phyloP scores from a whole-genome alignment of 2,888 invertebrate species.

The Therioaphis trifolii region DNA sequence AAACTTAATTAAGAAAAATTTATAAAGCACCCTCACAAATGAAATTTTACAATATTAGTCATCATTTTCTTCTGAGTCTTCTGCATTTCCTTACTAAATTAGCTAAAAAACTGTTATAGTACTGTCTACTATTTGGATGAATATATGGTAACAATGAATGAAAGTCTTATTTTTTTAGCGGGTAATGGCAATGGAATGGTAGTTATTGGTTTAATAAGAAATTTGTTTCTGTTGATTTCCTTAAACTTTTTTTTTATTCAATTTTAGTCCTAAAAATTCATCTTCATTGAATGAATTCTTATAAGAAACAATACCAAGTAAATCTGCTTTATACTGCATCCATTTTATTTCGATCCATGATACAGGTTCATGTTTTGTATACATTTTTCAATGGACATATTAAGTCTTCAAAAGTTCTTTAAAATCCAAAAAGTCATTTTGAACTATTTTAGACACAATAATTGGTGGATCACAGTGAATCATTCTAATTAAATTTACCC shows the following conservation, averaged over 20 bases:
- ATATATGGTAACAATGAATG: constrained; percentile 12
- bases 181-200: constrained; percentile 23
- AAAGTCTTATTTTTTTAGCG: neutral
- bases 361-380: constrained; percentile 23
- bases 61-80: neutral
- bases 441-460: constrained; percentile 15
- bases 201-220: constrained; percentile 15
- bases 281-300: constrained; percentile 21
- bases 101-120: neutral
- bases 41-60: constrained; percentile 6
- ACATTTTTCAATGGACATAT: constrained; percentile 13
- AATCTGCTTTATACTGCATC: constrained; percentile 15
- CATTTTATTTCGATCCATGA: constrained; percentile 44
- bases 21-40: too few species aligned
- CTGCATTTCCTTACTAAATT: constrained; percentile 31
- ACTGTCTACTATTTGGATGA: constrained; percentile 9
- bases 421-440: constrained; percentile 18
- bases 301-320: constrained; percentile 7
- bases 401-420: constrained; percentile 5
- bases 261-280: neutral
- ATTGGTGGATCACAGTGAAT: neutral
- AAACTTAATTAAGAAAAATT: too few species aligned
- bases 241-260: too few species aligned
- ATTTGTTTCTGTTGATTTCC: constrained; percentile 23
- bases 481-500: constrained; percentile 23